Conservation (phyloP, 2,113 vertebrate species). For the Nanorana parkeri region DNA sequence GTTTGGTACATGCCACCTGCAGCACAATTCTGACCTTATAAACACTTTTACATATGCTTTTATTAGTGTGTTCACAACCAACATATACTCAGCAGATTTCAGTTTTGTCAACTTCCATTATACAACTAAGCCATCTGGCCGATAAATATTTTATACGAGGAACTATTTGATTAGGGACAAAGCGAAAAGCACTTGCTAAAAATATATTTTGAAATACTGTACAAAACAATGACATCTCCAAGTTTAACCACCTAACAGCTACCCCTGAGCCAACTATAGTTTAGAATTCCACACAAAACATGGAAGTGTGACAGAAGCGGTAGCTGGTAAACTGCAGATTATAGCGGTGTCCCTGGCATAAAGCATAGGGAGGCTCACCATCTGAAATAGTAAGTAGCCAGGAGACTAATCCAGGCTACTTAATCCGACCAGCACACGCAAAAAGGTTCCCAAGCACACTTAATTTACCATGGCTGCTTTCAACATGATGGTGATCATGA, state of each 20-base stretch:
- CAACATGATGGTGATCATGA: not conserved
- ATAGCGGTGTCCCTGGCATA: slow-evolving; percentile 25
- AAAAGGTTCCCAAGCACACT: slow-evolving; percentile 54
- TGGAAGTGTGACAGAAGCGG: not conserved
- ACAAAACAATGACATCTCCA: too few species aligned
- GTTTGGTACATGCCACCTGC: not conserved
- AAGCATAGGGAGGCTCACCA: slow-evolving; percentile 13
- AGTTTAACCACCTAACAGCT: too few species aligned
- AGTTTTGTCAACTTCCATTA: too few species aligned
- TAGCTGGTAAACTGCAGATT: slow-evolving; percentile 13
- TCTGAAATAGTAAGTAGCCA: slow-evolving; percentile 42
- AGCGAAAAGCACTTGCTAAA: too few species aligned
- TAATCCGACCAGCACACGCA: slow-evolving; percentile 58
- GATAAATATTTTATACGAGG: too few species aligned
- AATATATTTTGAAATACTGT: too few species aligned
- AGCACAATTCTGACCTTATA: not conserved
- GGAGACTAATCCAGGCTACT: slow-evolving; percentile 60
- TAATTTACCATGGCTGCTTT: slow-evolving; percentile 34
- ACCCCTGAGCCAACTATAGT: too few species aligned
- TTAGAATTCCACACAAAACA: too few species aligned
- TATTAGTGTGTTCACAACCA: too few species aligned
- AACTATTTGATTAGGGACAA: too few species aligned
- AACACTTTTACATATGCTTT: not conserved
- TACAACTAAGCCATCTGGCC: too few species aligned
- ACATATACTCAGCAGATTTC: too few species aligned